phyloP scores from a whole-genome alignment of 2,888 invertebrate species.

The Andrena flavipes region DNA sequence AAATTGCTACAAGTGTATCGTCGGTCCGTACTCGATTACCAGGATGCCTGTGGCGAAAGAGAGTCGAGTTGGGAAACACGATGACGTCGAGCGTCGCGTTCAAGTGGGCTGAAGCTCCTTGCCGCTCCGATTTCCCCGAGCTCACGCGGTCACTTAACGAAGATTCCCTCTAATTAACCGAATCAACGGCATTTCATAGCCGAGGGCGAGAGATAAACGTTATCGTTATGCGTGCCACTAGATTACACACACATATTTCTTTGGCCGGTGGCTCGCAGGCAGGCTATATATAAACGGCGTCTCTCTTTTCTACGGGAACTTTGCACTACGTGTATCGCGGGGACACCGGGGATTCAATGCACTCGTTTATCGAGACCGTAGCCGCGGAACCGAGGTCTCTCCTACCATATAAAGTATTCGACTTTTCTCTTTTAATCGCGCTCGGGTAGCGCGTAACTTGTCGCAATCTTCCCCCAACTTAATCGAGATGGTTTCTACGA shows the following conservation, averaged over 20 bases:
- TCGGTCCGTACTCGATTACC: neutral
- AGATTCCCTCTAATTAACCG: constrained; percentile 43
- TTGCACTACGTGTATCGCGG: constrained; percentile 29
- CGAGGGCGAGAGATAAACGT: constrained; percentile 47
- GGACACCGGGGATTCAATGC: constrained; percentile 36
- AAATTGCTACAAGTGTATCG: too few relatives aligned
- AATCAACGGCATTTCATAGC: constrained; percentile 24
- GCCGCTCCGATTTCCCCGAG: neutral
- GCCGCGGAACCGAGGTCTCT: constrained; percentile 4
- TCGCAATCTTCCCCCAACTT: too few relatives aligned
- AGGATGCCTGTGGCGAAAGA: neutral
- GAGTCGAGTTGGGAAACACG: neutral
- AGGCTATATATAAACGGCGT: constrained; percentile 30
- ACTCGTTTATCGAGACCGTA: constrained; percentile 36
- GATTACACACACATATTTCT: constrained; percentile 35
- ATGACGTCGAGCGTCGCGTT: neutral
- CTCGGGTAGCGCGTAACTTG: too few relatives aligned
- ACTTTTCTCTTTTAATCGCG: too few relatives aligned
- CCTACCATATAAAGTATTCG: neutral
- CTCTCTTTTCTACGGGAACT: constrained; percentile 41
- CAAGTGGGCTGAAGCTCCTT: neutral
- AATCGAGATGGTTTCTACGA: too few relatives aligned
- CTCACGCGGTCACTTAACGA: neutral
- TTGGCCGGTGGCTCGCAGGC: neutral
- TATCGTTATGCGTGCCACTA: constrained; percentile 35